phyloP scores from a whole-genome alignment of 2,888 invertebrate species.

The Drosophila eohydei region DNA sequence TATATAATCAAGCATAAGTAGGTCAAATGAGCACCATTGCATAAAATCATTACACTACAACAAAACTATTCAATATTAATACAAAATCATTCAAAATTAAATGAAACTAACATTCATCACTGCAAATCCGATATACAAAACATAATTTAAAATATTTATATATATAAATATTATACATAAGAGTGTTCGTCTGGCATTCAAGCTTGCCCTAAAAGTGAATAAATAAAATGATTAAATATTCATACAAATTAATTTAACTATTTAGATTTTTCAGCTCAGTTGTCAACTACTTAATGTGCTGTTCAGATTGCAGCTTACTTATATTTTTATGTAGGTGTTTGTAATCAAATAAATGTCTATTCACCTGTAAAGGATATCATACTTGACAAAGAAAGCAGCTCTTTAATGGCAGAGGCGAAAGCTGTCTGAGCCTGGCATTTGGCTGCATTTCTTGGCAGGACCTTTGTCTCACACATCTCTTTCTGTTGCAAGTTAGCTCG shows the following conservation, averaged over 20 bases:
- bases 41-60: background rate
- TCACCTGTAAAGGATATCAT: slow-evolving; percentile 4
- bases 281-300: slow-evolving; percentile 1
- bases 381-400: background rate
- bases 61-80: background rate
- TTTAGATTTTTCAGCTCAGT: background rate
- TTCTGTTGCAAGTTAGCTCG: slow-evolving; percentile 21
- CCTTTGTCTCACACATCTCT: slow-evolving; percentile 22
- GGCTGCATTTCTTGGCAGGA: slow-evolving; percentile 19
- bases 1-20: background rate
- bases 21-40: background rate
- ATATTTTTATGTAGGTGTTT: background rate
- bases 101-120: background rate
- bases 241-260: background rate
- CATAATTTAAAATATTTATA: background rate
- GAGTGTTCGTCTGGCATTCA: background rate
- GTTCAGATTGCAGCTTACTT: background rate
- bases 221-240: background rate
- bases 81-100: background rate
- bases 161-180: background rate
- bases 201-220: background rate
- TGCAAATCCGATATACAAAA: background rate
- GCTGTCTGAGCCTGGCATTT: slow-evolving; percentile 23
- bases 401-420: slow-evolving; percentile 9
- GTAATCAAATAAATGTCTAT: slow-evolving; percentile 1